Conservation (phyloP, 2,888 invertebrate genomes). For the Piscicola geometra region DNA sequence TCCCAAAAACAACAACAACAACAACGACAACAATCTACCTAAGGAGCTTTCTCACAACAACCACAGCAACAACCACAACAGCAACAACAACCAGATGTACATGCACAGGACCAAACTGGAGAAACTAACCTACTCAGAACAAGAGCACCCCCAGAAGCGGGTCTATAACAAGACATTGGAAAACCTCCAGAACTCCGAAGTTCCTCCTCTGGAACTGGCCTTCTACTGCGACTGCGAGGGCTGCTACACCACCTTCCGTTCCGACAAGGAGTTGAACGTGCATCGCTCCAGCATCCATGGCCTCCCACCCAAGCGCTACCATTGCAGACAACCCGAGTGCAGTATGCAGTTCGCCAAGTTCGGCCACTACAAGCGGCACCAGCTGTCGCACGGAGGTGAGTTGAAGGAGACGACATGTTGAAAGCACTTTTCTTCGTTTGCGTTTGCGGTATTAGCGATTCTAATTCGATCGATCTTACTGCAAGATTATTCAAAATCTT, state of each 20-base stretch:
- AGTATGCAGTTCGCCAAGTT: slow-evolving; percentile 53
- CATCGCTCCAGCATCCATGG: slow-evolving; percentile 34
- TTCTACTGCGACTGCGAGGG: slow-evolving; percentile 38
- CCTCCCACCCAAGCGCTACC: slow-evolving; percentile 35
- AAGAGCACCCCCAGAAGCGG: slow-evolving; percentile 3
- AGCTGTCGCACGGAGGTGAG: slow-evolving; percentile 53
- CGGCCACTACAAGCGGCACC: slow-evolving; percentile 53
- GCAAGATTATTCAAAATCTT: no score
- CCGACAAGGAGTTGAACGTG: slow-evolving; percentile 32
- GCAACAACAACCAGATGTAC: not conserved
- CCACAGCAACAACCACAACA: slow-evolving; percentile 1
- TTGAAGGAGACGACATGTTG: no score
- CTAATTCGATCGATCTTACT: no score
- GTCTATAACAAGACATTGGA: slow-evolving; percentile 15
- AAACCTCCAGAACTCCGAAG: not conserved
- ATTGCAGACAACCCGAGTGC: slow-evolving; percentile 50
- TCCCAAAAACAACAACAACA: not conserved
- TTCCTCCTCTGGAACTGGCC: slow-evolving; percentile 19
- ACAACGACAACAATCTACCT: not conserved
- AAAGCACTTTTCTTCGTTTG: not conserved
- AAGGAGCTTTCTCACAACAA: not conserved
- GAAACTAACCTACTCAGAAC: slow-evolving; percentile 1
- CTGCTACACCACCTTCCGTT: slow-evolving; percentile 35
- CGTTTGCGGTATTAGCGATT: not conserved
- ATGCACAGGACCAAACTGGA: slow-evolving; percentile 12